Base-by-base conservation (phyloP, 2,888 invertebrate genomes). In the Thereva unica region DNA sequence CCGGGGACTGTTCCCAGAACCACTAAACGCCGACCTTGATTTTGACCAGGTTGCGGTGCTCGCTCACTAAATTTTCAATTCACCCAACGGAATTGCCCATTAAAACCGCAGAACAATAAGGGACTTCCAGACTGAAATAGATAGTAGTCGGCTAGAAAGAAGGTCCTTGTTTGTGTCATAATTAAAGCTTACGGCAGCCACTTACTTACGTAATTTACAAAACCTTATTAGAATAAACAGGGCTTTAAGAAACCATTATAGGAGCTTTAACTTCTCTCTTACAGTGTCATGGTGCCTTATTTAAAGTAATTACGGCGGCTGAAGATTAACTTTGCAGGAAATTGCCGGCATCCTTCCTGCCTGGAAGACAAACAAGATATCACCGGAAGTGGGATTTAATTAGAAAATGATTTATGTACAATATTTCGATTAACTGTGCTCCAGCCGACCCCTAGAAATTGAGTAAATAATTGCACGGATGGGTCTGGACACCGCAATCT, bases 361-460 rank as follows among this genome's bases (percentile, higher is more conserved):
- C 59, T 59, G 44, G 38, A 23, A 47, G 47, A 38, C 49, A 49
- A 59, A 59, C 59, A 59, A 59, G 59, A 59, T 59, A 47, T 59
- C 37, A 59, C 59, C 38, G 59, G 59, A 59, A 59, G 59, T 59
- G 47, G 38, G 59, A 47, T 59, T 59, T 59, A 59, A 59, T 59
- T 59, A 59, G 59, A 47, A 59, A 59, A 59, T 59, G 59, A 59
- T 59, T 59, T 47, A 59, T 59, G 59, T 44, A 23, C 23, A 59
- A 59, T 37, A 9, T 38, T 47, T 38, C 59, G 40, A 59, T 47
- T 59, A 59, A 40, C 37, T 49, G 6, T n/a, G 44, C 53, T 53
- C n/a, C 5, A 38, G 38, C 37, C n/a, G 38, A 38, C 38, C 37
- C n/a, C 6, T 23, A 23, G 12, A 53, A 7, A 38, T 53, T 38